Evolutionary conservation across 92 coral and sea anemone genomes (phyloP).

Genomic region (Phenganax marumi): DNA sequence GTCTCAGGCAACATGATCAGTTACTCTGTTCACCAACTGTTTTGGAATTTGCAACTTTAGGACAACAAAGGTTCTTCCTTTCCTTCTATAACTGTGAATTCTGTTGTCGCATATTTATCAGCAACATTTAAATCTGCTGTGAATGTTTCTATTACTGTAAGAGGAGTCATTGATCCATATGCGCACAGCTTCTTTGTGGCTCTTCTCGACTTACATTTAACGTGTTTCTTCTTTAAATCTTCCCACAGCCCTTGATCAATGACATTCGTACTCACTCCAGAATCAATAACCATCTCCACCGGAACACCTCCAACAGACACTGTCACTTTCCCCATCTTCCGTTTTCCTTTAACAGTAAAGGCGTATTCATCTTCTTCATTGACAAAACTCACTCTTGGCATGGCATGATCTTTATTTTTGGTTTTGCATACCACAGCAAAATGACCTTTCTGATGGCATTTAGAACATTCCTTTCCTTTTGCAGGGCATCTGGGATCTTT

Average conservation of each 20-base stretch:
- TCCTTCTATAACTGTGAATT: too few species aligned
- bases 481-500: slow-evolving; percentile 10
- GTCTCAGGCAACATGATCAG: neutral
- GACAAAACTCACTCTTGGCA: slow-evolving; percentile 13
- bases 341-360: neutral
- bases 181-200: slow-evolving; percentile 24
- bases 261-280: neutral
- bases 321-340: neutral
- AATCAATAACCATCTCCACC: too few species aligned
- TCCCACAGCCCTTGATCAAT: neutral
- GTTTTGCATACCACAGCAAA: too few species aligned
- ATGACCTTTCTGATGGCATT: slow-evolving; percentile 11
- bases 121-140: slow-evolving; percentile 15
- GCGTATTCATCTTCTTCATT: slow-evolving; percentile 25
- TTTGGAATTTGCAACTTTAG: slow-evolving; percentile 9
- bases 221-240: too few species aligned
- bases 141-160: slow-evolving; percentile 12
- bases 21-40: too few species aligned
- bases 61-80: too few species aligned
- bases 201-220: slow-evolving; percentile 17
- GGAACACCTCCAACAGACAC: too few species aligned
- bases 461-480: neutral
- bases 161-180: slow-evolving; percentile 35
- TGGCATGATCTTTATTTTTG: neutral
- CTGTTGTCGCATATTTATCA: slow-evolving; percentile 26